Percentiles rank a stretch among this genome's conserved stretches.
These are phyloP conservation scores for Zelostemma sp. DNA, from an alignment of 1,140 invertebrate genomes.

Conservation along the genomic window DNA sequence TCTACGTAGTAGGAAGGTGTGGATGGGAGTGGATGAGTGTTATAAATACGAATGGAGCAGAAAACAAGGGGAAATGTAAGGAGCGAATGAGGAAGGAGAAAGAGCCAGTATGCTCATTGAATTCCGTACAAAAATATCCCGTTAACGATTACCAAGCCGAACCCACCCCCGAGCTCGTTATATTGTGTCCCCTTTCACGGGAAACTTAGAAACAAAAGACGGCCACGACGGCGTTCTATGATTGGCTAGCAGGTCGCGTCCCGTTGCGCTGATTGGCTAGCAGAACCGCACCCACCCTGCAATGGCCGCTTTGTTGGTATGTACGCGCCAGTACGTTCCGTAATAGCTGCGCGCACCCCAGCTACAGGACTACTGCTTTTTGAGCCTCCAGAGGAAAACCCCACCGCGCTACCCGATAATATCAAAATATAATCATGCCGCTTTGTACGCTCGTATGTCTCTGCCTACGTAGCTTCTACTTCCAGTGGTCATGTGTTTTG, in stretches of 20 bases:
- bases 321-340: slow-evolving; percentile 49
- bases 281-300: slow-evolving; percentile 70
- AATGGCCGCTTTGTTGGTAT: slow-evolving; percentile 69
- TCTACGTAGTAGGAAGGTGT: slow-evolving; percentile 6
- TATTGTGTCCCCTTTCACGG: slow-evolving; percentile 65
- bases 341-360: slow-evolving; percentile 54
- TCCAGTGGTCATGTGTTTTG: slow-evolving; percentile 2
- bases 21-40: slow-evolving; percentile 2
- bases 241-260: slow-evolving; percentile 64
- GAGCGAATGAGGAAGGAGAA: slow-evolving; percentile 43
- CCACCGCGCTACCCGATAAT: slow-evolving; percentile 53
- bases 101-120: slow-evolving; percentile 31
- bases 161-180: slow-evolving; percentile 57
- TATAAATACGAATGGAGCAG: slow-evolving; percentile 37
- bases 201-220: slow-evolving; percentile 68
- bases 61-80: slow-evolving; percentile 45
- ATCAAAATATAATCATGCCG: slow-evolving; percentile 62
- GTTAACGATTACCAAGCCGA: slow-evolving; percentile 65
- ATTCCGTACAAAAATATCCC: slow-evolving; percentile 62
- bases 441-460: slow-evolving; percentile 25
- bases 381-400: slow-evolving; percentile 30
- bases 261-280: slow-evolving; percentile 67
- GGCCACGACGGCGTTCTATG: slow-evolving; percentile 57
- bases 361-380: slow-evolving; percentile 29
- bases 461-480: slow-evolving; percentile 9